phyloP scores from a whole-genome alignment of 1,140 invertebrate species.

The Bombus picipes region DNA sequence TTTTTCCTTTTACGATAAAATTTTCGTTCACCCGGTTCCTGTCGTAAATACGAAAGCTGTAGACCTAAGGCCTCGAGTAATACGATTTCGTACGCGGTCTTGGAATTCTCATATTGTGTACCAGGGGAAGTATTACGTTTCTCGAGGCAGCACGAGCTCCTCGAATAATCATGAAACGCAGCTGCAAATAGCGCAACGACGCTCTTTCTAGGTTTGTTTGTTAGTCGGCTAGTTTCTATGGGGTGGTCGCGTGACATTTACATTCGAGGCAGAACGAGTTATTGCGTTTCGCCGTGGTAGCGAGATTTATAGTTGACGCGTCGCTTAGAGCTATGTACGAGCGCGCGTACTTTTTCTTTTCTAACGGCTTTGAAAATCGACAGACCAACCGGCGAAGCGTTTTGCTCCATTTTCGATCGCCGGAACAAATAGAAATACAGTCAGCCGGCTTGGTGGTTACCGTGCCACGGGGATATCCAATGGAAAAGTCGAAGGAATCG shows the following conservation, averaged over 20 bases:
- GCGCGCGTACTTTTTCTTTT: not conserved
- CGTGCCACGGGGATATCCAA: not conserved
- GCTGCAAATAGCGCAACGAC: slow-evolving; percentile 16
- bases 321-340: slow-evolving; percentile 26
- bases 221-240: slow-evolving; percentile 11
- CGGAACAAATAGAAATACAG: slow-evolving; percentile 27
- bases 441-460: not conserved
- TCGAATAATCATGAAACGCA: slow-evolving; percentile 19
- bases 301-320: slow-evolving; percentile 46
- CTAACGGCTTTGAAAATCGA: slow-evolving; percentile 21
- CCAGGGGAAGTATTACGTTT: not conserved
- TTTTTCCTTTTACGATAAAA: too few species aligned
- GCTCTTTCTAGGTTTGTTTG: slow-evolving; percentile 36
- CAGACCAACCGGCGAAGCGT: not conserved
- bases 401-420: slow-evolving; percentile 25
- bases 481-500: slow-evolving; percentile 18
- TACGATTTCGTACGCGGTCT: too few species aligned
- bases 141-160: not conserved
- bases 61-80: not conserved
- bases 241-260: slow-evolving; percentile 35
- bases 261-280: slow-evolving; percentile 37
- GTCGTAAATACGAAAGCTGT: not conserved
- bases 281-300: slow-evolving; percentile 22
- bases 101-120: too few species aligned
- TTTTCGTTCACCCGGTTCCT: too few species aligned